These are phyloP conservation scores for Pipra filicauda DNA, from an alignment of 2,113 vertebrate genomes.

Conservation along the genomic window DNA sequence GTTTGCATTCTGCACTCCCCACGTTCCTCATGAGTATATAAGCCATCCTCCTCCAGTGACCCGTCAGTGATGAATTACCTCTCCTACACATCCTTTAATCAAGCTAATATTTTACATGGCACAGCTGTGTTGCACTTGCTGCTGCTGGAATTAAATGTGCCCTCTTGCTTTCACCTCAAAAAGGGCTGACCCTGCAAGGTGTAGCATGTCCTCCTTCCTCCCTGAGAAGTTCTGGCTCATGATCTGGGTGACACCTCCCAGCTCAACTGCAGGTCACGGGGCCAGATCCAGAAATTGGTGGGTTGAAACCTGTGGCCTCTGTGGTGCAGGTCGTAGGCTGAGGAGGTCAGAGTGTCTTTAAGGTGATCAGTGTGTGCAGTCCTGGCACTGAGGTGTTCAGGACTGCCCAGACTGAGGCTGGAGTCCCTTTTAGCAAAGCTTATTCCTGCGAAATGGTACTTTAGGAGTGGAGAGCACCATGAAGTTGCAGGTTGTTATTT, in stretches of 20 bases:
- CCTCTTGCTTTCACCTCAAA: background rate
- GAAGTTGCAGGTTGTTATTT: background rate
- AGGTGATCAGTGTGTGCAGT: background rate
- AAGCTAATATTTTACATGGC: constrained; percentile 23
- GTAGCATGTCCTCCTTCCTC: background rate
- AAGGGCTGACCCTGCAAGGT: background rate
- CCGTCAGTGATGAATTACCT: constrained; percentile 55
- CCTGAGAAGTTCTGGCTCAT: background rate
- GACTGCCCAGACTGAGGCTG: background rate
- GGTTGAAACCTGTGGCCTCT: background rate
- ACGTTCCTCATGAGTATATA: constrained; percentile 7
- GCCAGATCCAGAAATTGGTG: background rate
- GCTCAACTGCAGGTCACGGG: fast-evolving
- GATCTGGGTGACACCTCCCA: background rate
- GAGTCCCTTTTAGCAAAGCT: background rate
- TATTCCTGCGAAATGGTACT: fast-evolving
- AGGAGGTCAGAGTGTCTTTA: background rate
- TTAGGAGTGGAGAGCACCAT: background rate
- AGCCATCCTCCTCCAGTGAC: constrained; percentile 60
- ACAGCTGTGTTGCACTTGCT: constrained; percentile 57
- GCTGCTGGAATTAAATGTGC: constrained; percentile 8
- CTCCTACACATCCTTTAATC: constrained; percentile 59
- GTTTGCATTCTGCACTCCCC: background rate
- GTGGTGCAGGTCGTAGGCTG: background rate
- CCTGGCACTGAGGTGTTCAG: background rate